Conservation (phyloP, 2,888 invertebrate genomes). For the Sminthurides aquaticus region DNA sequence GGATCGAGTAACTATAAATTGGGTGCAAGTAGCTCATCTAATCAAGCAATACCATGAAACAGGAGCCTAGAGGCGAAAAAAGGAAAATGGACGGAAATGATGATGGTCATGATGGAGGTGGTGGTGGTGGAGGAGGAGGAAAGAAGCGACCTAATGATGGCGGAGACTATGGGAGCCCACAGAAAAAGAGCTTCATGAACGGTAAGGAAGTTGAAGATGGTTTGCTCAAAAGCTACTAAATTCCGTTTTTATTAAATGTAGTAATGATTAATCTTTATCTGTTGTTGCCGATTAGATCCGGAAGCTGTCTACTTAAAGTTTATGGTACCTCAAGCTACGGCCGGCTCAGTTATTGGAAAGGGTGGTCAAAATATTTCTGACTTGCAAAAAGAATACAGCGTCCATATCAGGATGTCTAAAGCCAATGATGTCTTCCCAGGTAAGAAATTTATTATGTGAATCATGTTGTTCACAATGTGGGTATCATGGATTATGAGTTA, state of each 20-base stretch:
- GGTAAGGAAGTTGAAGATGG: constrained; percentile 24
- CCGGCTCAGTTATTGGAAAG: constrained; percentile 43
- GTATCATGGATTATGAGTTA: too few relatives aligned
- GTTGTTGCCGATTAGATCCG: constrained; percentile 26
- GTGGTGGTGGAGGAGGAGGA: constrained; percentile 31
- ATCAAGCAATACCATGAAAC: not conserved
- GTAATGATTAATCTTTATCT: not conserved
- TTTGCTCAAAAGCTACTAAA: constrained; percentile 2
- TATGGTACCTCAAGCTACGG: constrained; percentile 43
- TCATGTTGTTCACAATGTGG: not conserved
- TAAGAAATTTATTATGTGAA: constrained; percentile 7
- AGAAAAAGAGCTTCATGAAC: constrained; percentile 40
- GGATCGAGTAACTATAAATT: too few relatives aligned
- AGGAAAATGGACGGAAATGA: constrained; percentile 35
- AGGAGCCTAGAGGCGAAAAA: not conserved
- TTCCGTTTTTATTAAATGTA: not conserved
- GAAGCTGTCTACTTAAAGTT: constrained; percentile 42
- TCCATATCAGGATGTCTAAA: constrained; percentile 43
- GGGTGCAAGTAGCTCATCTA: not conserved
- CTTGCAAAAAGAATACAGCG: constrained; percentile 41
- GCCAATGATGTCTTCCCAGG: constrained; percentile 42
- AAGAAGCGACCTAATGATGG: constrained; percentile 41
- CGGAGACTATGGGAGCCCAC: constrained; percentile 39
- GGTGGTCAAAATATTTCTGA: constrained; percentile 43
- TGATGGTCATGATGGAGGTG: constrained; percentile 29